Conservation (phyloP, 2,113 vertebrate genomes). For the Nothoprocta pentlandii region DNA sequence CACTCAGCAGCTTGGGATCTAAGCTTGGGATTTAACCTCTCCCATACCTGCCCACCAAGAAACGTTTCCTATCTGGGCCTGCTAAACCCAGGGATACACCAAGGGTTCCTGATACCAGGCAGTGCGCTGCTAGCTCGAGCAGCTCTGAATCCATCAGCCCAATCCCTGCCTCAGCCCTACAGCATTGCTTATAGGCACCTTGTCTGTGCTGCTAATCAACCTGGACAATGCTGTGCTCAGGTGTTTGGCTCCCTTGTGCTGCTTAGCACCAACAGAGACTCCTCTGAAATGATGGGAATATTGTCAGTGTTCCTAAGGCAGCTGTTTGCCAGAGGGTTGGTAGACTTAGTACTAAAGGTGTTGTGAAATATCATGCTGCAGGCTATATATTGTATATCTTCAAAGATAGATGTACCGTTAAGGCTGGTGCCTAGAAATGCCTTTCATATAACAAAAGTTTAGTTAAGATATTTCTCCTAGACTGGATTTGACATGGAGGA, state of each 20-base stretch:
- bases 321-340: constrained; percentile 51
- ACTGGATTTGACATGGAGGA: background rate
- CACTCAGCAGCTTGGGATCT: background rate
- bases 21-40: background rate
- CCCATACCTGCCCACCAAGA: background rate
- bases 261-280: background rate
- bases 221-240: constrained; percentile 4
- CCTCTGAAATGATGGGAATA: background rate
- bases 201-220: constrained; percentile 6
- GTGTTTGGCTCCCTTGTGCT: background rate
- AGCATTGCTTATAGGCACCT: background rate
- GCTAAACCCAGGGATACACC: background rate
- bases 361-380: background rate
- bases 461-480: background rate
- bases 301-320: background rate
- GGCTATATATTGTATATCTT: constrained; percentile 12
- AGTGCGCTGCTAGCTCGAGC: background rate
- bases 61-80: background rate
- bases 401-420: background rate
- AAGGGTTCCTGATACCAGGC: background rate
- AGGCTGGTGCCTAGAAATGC: constrained; percentile 31
- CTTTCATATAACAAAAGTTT: constrained; percentile 24
- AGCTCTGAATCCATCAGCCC: background rate
- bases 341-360: background rate
- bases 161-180: background rate